These are phyloP conservation scores for Dorcus parallelipipedus DNA, from an alignment of 2,888 invertebrate genomes.

Conservation along the genomic window DNA sequence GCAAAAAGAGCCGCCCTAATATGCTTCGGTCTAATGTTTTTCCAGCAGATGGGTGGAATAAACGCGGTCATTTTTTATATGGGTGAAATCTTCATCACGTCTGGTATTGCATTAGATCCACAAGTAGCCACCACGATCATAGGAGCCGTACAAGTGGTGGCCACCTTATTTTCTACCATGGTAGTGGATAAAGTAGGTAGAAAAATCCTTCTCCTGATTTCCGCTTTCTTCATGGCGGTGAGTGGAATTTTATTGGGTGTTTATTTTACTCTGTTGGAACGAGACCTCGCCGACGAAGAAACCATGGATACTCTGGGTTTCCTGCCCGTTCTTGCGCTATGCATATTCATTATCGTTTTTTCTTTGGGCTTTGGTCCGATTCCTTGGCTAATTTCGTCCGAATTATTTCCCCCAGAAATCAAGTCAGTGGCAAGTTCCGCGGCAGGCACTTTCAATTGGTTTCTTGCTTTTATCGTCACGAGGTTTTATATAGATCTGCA, in stretches of 20 bases:
- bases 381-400: conserved; percentile 83
- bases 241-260: conserved; percentile 68
- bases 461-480: conserved; percentile 76
- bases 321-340: conserved; percentile 71
- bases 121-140: conserved; percentile 72
- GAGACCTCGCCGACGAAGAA: conserved; percentile 39
- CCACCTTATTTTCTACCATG: conserved; percentile 71
- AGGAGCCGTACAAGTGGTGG: conserved; percentile 77
- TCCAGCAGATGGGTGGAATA: conserved; percentile 84
- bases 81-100: conserved; percentile 66
- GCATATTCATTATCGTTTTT: conserved; percentile 76
- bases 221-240: conserved; percentile 67
- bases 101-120: conserved; percentile 58
- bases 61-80: conserved; percentile 83
- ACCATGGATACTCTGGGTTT: conserved; percentile 61
- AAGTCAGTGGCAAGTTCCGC: conserved; percentile 74
- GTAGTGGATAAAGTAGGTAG: conserved; percentile 81
- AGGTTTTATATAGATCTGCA: conserved; percentile 65
- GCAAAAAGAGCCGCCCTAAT: conserved; percentile 67
- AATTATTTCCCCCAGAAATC: conserved; percentile 76
- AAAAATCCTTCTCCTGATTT: conserved; percentile 68
- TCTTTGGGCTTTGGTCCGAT: conserved; percentile 84
- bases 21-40: conserved; percentile 78
- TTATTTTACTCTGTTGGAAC: conserved; percentile 59
- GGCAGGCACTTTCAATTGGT: conserved; percentile 80